Evolutionary conservation across 64 coral and sea anemone genomes (phyloP), one percentile per base, ranked within the genome.

Genomic region (Pocillopora verrucosa): DNA sequence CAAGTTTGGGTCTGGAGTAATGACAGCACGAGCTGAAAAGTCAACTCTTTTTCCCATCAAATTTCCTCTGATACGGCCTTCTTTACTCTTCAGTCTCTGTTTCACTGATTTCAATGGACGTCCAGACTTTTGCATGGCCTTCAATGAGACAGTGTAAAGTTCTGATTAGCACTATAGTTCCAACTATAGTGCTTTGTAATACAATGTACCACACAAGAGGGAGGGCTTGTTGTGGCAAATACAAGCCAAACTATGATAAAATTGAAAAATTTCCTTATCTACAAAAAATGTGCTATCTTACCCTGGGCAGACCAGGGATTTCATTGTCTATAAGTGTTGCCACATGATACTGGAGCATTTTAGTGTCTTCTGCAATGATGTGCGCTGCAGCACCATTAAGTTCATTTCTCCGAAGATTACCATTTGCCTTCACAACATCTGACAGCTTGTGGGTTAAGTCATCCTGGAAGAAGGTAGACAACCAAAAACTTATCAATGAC

Each of bases 91-190:
- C 22, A 99, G 76, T 91, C 97, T 88, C 87, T 99, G 97, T 61
- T 99, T 99, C 13, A 99, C 85, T 70, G 97, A 99, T 78, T 99
- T 99, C 37, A 99, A 51, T 79, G 97, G 97, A 4, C 97, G 94
- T 10, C 97, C 97, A 69, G 97, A 99, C 87, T 99, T 99, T 79
- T 99, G 97, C 97, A 99, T 99, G 78, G 97, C 97, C 97, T 99
- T 74, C 79, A 16, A 14, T 65, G 61, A 41, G 37, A 77, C 14
- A 56, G 56, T 10, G 56, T n/a, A 20, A 10, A 15, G 2, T 22
- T 77, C 22, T 57, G 20, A 11, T n/a, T 19, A 77, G 38, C 56
- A 56, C 19, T 11, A 10, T 10, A 9, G 25, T 9, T 70, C 25
- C n/a, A 24, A 30, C 30, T 11, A 30, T 11, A 24, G 6, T 1